Conservation (phyloP, 23 tunicate species). For the Styela plicata region DNA sequence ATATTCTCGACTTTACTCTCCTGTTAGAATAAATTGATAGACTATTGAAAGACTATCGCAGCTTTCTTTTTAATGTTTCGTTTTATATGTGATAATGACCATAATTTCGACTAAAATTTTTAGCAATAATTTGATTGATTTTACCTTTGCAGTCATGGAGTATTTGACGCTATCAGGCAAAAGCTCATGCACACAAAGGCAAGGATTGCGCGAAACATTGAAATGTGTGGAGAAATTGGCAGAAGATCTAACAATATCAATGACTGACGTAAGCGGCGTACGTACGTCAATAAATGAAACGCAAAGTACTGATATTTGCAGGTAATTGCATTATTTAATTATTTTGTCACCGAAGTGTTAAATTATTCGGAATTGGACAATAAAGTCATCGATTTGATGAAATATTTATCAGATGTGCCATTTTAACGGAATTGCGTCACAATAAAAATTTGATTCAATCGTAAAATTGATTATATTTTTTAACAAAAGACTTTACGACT, state of each 20-base stretch:
- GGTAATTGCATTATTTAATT: neutral
- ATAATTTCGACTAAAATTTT: too few relatives aligned
- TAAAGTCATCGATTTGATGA: neutral
- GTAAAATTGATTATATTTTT: too few relatives aligned
- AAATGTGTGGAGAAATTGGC: neutral
- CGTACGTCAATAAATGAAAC: neutral
- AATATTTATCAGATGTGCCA: too few relatives aligned
- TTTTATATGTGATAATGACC: too few relatives aligned
- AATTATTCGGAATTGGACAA: neutral
- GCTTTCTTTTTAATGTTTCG: too few relatives aligned
- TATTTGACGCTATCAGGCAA: neutral
- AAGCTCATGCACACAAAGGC: neutral
- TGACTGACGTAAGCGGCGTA: neutral
- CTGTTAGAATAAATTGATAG: too few relatives aligned
- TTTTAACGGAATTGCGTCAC: too few relatives aligned
- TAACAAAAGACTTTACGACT: too few relatives aligned
- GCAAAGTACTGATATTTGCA: neutral
- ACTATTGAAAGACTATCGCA: too few relatives aligned
- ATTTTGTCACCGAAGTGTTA: neutral
- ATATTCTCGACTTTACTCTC: too few relatives aligned
- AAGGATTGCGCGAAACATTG: neutral
- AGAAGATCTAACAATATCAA: neutral
- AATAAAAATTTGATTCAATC: too few relatives aligned
- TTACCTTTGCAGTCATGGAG: neutral
- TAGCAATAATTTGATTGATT: too few relatives aligned